Evolutionary conservation across 1,140 invertebrate genomes (phyloP).

Genomic region (Brachionus angularis): DNA sequence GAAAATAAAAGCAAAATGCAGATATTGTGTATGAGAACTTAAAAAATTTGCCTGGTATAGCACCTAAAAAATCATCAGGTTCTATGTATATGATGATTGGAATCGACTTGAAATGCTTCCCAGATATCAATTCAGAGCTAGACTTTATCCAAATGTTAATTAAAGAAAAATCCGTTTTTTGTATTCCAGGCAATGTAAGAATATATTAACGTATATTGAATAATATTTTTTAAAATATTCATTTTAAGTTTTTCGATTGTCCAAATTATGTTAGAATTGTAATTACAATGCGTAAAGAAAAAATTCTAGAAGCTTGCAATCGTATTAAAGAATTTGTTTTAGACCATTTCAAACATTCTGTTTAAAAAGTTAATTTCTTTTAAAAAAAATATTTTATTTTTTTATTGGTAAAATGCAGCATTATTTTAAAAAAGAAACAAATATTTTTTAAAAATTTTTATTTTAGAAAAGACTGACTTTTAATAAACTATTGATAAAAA

Average conservation of each 20-base stretch:
- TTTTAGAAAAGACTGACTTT: no score
- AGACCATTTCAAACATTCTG: conserved; percentile 57
- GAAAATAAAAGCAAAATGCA: conserved; percentile 81
- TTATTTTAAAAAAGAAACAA: no score
- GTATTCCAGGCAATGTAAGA: conserved; percentile 82
- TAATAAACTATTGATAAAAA: no score
- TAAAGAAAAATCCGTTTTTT: conserved; percentile 91
- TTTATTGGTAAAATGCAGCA: no score
- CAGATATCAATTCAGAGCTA: conserved; percentile 74
- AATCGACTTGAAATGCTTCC: conserved; percentile 74
- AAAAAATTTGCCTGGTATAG: conserved; percentile 70
- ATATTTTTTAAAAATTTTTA: no score
- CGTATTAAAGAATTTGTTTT: conserved; percentile 78
- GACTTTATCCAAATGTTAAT: conserved; percentile 83
- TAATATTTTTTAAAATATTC: neutral
- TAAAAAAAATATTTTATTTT: no score
- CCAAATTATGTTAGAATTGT: conserved; percentile 83
- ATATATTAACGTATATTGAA: no score
- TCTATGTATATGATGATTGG: conserved; percentile 99
- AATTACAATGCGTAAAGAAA: conserved; percentile 75
- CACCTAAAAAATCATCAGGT: conserved; percentile 81
- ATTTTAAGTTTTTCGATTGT: conserved; percentile 75
- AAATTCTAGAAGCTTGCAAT: conserved; percentile 75
- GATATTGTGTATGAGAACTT: conserved; percentile 71
- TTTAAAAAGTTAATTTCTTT: no score